Conservation (phyloP, 2,888 invertebrate species). For the Boloria euphrosyne region DNA sequence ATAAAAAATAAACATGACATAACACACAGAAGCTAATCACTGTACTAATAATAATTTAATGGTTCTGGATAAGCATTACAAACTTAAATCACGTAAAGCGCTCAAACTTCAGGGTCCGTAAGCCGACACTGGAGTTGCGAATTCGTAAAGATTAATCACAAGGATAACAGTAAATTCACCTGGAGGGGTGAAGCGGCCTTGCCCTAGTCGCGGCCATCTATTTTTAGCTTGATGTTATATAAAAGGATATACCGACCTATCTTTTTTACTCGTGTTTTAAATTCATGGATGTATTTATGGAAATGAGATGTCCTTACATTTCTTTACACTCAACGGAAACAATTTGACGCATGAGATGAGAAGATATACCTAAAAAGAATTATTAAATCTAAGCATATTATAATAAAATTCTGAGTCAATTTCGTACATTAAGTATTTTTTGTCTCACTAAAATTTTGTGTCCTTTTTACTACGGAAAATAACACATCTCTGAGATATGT, state of each 20-base stretch:
- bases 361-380: no score
- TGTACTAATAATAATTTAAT: background rate
- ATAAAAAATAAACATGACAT: background rate
- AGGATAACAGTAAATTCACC: conserved; percentile 67
- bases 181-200: conserved; percentile 59
- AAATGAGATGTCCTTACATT: no score
- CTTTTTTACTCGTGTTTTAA: no score
- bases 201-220: conserved; percentile 74
- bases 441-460: no score
- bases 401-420: no score
- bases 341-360: no score
- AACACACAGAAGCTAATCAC: background rate
- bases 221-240: conserved; percentile 58
- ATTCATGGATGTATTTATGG: no score
- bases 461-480: no score
- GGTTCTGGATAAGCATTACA: conserved; percentile 17
- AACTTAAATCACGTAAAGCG: conserved; percentile 25
- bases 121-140: conserved; percentile 45
- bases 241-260: background rate
- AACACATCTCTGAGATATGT: no score
- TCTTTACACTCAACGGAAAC: no score
- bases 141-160: conserved; percentile 67
- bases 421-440: no score
- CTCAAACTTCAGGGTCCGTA: conserved; percentile 21
- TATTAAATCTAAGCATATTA: no score